Conservation (phyloP, 2,888 invertebrate genomes). For the Didymodactylos carnosus region DNA sequence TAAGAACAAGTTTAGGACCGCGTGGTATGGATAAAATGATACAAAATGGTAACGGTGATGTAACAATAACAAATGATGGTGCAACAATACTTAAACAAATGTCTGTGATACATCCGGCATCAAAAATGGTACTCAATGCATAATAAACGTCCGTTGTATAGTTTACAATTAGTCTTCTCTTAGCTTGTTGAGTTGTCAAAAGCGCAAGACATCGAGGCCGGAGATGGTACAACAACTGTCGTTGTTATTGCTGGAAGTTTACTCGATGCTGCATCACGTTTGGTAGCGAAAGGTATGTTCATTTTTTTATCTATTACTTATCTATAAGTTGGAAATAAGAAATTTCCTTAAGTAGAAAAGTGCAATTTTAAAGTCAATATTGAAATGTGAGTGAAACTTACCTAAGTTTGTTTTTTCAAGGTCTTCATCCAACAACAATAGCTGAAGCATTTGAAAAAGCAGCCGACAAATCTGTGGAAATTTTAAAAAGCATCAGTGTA, state of each 20-base stretch:
- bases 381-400: too few relatives aligned
- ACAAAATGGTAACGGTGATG: slow-evolving; percentile 84
- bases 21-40: slow-evolving; percentile 99
- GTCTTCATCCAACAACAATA: slow-evolving; percentile 77
- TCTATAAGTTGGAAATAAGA: too few relatives aligned
- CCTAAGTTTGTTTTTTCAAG: slow-evolving; percentile 12
- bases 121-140: slow-evolving; percentile 50
- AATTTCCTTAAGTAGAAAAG: too few relatives aligned
- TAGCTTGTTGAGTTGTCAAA: slow-evolving; percentile 88
- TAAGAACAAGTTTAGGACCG: slow-evolving; percentile 91
- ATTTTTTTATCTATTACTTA: too few relatives aligned
- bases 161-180: neutral
- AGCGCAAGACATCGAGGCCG: slow-evolving; percentile 95
- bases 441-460: slow-evolving; percentile 85
- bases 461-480: slow-evolving; percentile 48
- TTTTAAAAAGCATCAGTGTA: slow-evolving; percentile 59
- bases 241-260: slow-evolving; percentile 89
- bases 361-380: too few relatives aligned
- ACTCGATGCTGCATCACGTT: slow-evolving; percentile 73
- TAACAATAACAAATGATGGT: slow-evolving; percentile 97
- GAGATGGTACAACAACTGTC: slow-evolving; percentile 95
- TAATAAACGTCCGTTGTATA: neutral
- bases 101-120: slow-evolving; percentile 91
- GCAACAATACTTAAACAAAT: slow-evolving; percentile 97
- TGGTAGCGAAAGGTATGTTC: slow-evolving; percentile 51